phyloP scores from a whole-genome alignment of 2,113 vertebrate genomes.

The Petroica traversi region DNA sequence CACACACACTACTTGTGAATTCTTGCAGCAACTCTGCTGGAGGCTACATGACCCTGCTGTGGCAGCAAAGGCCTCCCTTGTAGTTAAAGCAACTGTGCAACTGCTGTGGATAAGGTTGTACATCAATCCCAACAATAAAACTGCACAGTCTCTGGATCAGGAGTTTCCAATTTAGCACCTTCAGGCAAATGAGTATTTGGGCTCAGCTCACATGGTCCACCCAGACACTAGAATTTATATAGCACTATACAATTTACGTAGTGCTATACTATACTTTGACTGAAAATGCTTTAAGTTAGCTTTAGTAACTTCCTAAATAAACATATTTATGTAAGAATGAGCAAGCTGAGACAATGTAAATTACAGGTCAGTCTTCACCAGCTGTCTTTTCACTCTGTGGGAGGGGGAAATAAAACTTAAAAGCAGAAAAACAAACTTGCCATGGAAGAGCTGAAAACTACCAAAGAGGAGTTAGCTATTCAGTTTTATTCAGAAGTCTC shows the following conservation, averaged over 20 bases:
- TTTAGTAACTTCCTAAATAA: neutral
- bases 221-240: neutral
- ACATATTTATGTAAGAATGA: neutral
- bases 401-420: neutral
- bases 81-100: neutral
- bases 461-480: neutral
- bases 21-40: neutral
- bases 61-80: neutral
- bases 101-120: neutral
- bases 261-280: neutral
- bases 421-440: neutral
- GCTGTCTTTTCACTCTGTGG: neutral
- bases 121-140: neutral
- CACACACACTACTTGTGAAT: neutral
- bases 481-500: neutral
- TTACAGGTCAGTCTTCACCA: neutral
- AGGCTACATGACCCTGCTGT: neutral
- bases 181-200: neutral
- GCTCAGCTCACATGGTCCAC: neutral
- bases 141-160: neutral
- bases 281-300: neutral
- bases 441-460: neutral
- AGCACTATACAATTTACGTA: neutral
- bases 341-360: neutral
- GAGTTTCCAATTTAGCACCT: neutral